Evolutionary conservation across 2,113 vertebrate species (phyloP).

Genomic region (Caloenas nicobarica): DNA sequence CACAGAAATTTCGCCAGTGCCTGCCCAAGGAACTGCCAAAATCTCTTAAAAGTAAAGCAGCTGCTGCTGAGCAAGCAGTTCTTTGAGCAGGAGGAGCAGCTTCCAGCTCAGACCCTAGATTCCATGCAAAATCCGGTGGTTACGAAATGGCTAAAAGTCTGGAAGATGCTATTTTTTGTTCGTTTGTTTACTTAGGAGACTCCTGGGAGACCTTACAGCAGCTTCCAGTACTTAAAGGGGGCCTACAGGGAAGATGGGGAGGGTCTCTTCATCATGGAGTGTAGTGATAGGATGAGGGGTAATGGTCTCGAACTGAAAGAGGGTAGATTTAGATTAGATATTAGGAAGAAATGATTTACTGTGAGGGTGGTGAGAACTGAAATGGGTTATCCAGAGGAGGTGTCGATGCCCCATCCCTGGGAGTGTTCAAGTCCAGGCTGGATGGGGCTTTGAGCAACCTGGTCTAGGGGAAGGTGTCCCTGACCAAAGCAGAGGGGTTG

Average conservation of each 20-base stretch:
- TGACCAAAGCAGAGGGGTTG: background rate
- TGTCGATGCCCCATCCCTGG: background rate
- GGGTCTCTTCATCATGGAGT: background rate
- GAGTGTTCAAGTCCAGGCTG: background rate
- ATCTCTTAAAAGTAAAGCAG: constrained; percentile 9
- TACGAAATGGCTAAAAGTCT: background rate
- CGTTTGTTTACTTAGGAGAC: background rate
- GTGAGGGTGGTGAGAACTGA: background rate
- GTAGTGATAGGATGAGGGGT: background rate
- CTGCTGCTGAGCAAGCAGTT: constrained; percentile 24
- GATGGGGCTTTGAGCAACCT: background rate
- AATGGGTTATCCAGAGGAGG: background rate
- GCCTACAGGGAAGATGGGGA: background rate
- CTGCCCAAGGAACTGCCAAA: constrained; percentile 2
- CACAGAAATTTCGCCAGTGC: background rate
- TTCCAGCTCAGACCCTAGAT: background rate
- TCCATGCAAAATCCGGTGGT: background rate
- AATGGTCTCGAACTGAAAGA: background rate
- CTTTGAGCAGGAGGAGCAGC: background rate
- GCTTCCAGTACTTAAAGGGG: background rate
- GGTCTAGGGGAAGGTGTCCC: background rate
- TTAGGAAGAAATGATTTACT: background rate
- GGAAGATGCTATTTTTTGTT: background rate
- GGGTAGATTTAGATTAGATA: background rate
- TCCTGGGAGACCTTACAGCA: background rate